Evolutionary conservation across 1,140 invertebrate genomes (phyloP).

Genomic region (Bicyclus anynana): DNA sequence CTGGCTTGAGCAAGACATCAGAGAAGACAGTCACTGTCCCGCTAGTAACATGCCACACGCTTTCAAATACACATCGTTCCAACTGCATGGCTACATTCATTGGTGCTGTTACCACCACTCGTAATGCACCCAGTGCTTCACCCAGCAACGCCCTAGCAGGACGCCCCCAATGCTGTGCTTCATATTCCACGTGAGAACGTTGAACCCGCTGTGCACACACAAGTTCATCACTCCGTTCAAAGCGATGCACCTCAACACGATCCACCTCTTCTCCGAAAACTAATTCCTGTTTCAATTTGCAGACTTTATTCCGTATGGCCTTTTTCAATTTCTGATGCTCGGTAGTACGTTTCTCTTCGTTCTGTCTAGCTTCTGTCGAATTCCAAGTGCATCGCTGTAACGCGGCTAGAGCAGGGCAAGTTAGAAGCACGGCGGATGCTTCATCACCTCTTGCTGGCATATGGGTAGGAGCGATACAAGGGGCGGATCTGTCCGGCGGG

Average conservation of each 20-base stretch:
- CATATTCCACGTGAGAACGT: conserved; percentile 21
- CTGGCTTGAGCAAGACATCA: conserved; percentile 82
- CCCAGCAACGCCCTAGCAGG: conserved; percentile 19
- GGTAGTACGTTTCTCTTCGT: too few species aligned
- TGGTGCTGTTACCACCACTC: conserved; percentile 24
- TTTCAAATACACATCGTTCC: conserved; percentile 7
- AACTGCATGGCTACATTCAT: conserved; percentile 6
- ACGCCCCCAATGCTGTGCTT: conserved; percentile 5
- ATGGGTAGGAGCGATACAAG: too few species aligned
- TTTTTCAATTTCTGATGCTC: too few species aligned
- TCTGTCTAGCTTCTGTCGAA: too few species aligned
- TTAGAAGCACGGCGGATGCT: too few species aligned
- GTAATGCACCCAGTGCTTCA: conserved; percentile 33
- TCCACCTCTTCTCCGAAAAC: conserved; percentile 5
- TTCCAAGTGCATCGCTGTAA: too few species aligned
- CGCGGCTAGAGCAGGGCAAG: too few species aligned
- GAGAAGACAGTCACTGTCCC: conserved; percentile 78
- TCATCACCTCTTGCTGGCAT: too few species aligned
- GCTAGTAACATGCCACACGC: conserved; percentile 45
- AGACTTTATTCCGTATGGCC: background rate
- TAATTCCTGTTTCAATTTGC: background rate
- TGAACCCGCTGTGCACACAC: conserved; percentile 8
- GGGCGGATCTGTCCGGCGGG: too few species aligned
- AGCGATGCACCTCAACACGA: conserved; percentile 31
- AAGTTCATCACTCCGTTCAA: conserved; percentile 7